phyloP scores from a whole-genome alignment of 2,888 invertebrate genomes.

The Drosophila gaucha region DNA sequence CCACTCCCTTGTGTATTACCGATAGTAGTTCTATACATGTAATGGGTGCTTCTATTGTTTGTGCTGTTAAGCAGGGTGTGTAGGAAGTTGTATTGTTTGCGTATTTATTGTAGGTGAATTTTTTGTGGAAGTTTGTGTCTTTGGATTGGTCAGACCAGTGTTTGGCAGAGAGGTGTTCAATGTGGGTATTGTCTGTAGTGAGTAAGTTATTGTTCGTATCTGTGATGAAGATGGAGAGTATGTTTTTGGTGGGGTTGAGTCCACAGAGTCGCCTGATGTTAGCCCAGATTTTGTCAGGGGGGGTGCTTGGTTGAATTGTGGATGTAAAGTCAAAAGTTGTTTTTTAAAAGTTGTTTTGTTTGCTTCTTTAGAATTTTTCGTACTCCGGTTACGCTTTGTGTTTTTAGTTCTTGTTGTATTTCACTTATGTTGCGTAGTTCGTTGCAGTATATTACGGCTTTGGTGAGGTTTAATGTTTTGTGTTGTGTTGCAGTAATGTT shows the following conservation, averaged over 20 bases:
- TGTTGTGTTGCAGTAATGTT: constrained; percentile 1
- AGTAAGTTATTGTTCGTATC: not conserved
- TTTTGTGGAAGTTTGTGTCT: not conserved
- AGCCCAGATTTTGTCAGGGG: not conserved
- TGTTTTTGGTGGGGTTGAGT: constrained; percentile 5
- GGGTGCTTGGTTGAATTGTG: no score
- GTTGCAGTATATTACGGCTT: not conserved
- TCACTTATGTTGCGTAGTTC: not conserved
- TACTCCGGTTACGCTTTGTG: not conserved
- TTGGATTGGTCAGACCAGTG: not conserved
- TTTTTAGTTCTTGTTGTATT: not conserved
- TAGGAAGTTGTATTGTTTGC: constrained; percentile 1
- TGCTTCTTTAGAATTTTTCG: not conserved
- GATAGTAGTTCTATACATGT: constrained; percentile 9
- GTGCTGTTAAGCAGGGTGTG: constrained; percentile 6
- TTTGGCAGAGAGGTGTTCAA: not conserved
- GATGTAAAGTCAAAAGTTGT: no score
- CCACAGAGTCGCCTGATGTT: constrained; percentile 15
- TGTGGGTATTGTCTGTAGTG: not conserved
- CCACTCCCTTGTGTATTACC: constrained; percentile 7
- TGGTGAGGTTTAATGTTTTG: not conserved
- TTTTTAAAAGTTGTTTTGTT: constrained; percentile 13
- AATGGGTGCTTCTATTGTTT: constrained; percentile 15
- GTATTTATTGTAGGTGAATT: constrained; percentile 11
- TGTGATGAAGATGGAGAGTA: not conserved